Evolutionary conservation across 2,888 invertebrate genomes (phyloP), one percentile per base, ranked within the genome.

Genomic region (Stegana nigrithorax): DNA sequence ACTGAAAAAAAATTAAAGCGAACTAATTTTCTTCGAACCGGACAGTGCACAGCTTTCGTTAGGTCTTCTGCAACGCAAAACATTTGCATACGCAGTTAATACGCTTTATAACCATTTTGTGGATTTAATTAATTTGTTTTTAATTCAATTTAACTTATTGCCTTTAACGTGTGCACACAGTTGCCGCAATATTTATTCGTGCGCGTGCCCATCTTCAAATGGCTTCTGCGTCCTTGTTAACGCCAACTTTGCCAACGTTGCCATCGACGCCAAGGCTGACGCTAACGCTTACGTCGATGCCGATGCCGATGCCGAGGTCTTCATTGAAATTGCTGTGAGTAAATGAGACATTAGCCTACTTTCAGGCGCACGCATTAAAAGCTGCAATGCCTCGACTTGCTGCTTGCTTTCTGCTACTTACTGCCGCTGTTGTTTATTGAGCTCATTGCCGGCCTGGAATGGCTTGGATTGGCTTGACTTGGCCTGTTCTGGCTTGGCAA

Each of bases 101-200:
- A 39, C 39, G 10, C 17, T 39, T 17, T 17, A 39, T 39, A 39
- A 39, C 14, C 39, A 39, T 14, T 39, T 39, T 17, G 39, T 39
- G 39, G 39, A 39, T 39, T 73, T 75, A 66, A 71, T 72, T 63
- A 69, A 75, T 75, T 21, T 76, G 74, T 72, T 69, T 79, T 76
- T 76, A 79, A 77, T 76, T 76, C 75, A 79, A 79, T 77, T 77
- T 72, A 69, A 76, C 65, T 75, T 77, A 77, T 77, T 75, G 79
- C 70, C 72, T 39, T 39, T n/a, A n/a, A n/a, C 39, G 39, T 17
- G 39, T 17, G 14, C 39, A 39, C 17, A 4, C 39, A 8, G 39
- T n/a, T n/a, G n/a, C n/a, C n/a, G 39, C 10, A 39, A 39, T 39
- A 39, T 39, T 39, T 39, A 39, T 39, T 39, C 6, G 17, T n/a